Conservation (phyloP, 1,140 invertebrate genomes). For the Heliconius eleuchia region DNA sequence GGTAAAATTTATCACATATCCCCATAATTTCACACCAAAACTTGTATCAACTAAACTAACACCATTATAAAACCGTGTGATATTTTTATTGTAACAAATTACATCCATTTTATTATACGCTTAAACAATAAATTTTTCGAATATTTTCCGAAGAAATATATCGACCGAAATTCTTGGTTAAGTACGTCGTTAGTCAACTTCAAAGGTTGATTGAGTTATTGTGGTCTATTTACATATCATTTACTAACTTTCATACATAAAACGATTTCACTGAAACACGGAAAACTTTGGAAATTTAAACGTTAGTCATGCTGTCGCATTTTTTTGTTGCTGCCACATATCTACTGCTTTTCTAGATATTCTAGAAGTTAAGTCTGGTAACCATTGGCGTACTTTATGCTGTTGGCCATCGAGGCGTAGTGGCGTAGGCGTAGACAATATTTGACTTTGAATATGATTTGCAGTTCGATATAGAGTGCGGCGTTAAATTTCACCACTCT, state of each 20-base stretch:
- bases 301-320: neutral
- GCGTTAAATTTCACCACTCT: too few species aligned
- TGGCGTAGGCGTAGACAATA: too few species aligned
- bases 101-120: neutral
- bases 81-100: neutral
- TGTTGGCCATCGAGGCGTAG: too few species aligned
- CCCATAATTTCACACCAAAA: neutral
- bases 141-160: constrained; percentile 4
- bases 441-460: too few species aligned
- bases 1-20: neutral
- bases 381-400: too few species aligned
- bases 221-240: constrained; percentile 5
- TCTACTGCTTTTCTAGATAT: neutral
- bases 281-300: neutral
- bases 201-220: constrained; percentile 6
- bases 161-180: constrained; percentile 8
- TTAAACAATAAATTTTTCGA: constrained; percentile 3
- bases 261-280: neutral
- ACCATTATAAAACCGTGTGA: neutral
- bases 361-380: neutral
- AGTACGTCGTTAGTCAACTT: constrained; percentile 11
- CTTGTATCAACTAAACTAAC: neutral
- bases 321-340: neutral
- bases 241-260: constrained; percentile 2
- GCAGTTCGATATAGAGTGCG: too few species aligned